phyloP scores from a whole-genome alignment of 2,888 invertebrate genomes.

The Apodemia mormo region DNA sequence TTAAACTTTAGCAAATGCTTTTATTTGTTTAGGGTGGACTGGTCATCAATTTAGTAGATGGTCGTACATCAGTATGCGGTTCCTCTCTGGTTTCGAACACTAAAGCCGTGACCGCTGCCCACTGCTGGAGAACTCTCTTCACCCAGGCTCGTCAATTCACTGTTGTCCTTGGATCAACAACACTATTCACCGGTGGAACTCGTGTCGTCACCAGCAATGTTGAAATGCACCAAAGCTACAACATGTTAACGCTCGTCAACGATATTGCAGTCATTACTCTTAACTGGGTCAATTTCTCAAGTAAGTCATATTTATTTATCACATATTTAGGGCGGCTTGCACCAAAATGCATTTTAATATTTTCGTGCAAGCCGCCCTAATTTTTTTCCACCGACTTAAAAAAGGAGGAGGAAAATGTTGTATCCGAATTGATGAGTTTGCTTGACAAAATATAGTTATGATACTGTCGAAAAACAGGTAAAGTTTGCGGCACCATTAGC shows the following conservation, averaged over 20 bases:
- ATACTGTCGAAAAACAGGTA: too few species aligned
- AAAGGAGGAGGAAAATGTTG: too few species aligned
- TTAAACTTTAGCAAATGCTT: too few species aligned
- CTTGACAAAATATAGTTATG: too few species aligned
- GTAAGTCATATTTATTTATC: too few species aligned
- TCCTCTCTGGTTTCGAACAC: constrained; percentile 40
- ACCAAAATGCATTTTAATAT: too few species aligned
- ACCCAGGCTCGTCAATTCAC: constrained; percentile 40
- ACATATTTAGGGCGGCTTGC: too few species aligned
- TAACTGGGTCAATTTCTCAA: constrained; percentile 32
- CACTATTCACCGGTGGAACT: constrained; percentile 41
- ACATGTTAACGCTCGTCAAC: constrained; percentile 38
- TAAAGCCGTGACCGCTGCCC: constrained; percentile 40
- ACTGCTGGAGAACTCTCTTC: constrained; percentile 41
- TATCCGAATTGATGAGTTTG: too few species aligned
- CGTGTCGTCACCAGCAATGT: constrained; percentile 41
- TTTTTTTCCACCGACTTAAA: too few species aligned
- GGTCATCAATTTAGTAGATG: constrained; percentile 39
- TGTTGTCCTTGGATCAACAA: constrained; percentile 39
- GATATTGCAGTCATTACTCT: constrained; percentile 45
- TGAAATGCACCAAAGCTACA: constrained; percentile 42
- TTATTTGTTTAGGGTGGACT: constrained; percentile 45
- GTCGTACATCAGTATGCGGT: constrained; percentile 43
- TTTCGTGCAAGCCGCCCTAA: too few species aligned
- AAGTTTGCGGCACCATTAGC: too few species aligned